Percentiles rank a stretch among this genome's conserved stretches.
Evolutionary conservation across 1,140 invertebrate species (phyloP).

Genomic region (Psix sp.): DNA sequence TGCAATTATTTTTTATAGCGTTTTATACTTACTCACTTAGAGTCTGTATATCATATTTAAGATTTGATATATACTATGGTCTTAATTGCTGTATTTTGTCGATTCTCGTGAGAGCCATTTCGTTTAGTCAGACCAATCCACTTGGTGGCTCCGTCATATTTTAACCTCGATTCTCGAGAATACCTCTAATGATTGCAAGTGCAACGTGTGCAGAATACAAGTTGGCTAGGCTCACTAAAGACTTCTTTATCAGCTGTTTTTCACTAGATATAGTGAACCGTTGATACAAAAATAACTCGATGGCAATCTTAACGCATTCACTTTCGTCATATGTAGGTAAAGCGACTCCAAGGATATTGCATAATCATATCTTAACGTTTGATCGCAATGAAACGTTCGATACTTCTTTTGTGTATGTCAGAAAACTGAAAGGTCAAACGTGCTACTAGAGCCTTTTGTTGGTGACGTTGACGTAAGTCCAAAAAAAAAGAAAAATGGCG

Average conservation of each 20-base stretch:
- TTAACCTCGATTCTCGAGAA: conserved; percentile 35
- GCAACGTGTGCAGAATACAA: conserved; percentile 25
- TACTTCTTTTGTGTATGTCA: conserved; percentile 35
- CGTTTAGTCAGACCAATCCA: conserved; percentile 24
- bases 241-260: conserved; percentile 15
- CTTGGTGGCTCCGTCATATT: conserved; percentile 11
- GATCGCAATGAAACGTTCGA: conserved; percentile 49
- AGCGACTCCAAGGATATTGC: conserved; percentile 30
- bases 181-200: conserved; percentile 26
- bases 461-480: conserved; percentile 1
- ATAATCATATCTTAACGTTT: conserved; percentile 55
- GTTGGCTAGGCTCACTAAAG: conserved; percentile 11
- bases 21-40: too few species aligned
- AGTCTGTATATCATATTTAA: too few species aligned
- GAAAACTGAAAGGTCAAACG: conserved; percentile 8
- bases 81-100: conserved; percentile 27
- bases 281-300: too few species aligned
- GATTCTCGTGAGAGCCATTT: conserved; percentile 15
- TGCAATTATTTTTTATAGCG: too few species aligned
- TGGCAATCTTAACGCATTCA: too few species aligned
- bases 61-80: too few species aligned
- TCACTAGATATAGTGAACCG: too few species aligned
- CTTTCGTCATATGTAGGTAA: too few species aligned
- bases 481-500: neutral
- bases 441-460: conserved; percentile 8